These are phyloP conservation scores for Chaitophorus viminalis DNA, from an alignment of 2,888 invertebrate genomes.

Conservation along the genomic window DNA sequence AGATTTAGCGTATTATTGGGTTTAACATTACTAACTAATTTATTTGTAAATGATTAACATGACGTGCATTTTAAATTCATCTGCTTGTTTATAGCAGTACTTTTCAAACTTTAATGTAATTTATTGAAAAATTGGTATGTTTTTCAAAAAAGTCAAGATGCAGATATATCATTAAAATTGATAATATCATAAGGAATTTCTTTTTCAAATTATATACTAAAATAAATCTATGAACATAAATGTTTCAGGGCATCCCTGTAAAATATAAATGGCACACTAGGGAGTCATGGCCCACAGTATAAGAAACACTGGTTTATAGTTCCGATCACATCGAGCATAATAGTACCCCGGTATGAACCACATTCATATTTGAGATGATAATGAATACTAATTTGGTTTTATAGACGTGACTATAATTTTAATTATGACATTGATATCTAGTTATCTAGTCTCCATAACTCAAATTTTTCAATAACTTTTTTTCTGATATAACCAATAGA, in stretches of 20 bases:
- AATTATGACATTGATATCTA: conserved; percentile 52
- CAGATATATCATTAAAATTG: too few species aligned
- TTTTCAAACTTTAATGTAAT: too few species aligned
- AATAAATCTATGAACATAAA: too few species aligned
- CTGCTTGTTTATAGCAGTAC: conserved; percentile 58
- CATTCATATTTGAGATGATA: conserved; percentile 74
- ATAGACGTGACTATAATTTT: conserved; percentile 53
- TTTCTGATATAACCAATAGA: too few species aligned
- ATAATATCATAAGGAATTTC: too few species aligned
- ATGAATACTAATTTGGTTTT: conserved; percentile 68
- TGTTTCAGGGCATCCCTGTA: too few species aligned
- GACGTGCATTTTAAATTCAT: conserved; percentile 50
- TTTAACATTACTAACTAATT: background rate
- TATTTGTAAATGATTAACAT: conserved; percentile 51
- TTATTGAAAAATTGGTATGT: too few species aligned
- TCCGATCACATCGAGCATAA: conserved; percentile 70
- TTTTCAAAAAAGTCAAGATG: too few species aligned
- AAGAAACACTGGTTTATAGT: too few species aligned
- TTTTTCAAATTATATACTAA: too few species aligned
- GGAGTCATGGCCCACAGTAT: too few species aligned
- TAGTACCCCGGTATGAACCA: conserved; percentile 73
- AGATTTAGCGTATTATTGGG: background rate
- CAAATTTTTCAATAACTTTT: background rate
- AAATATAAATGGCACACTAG: too few species aligned
- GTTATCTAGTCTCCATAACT: background rate